Percentiles rank a stretch among this genome's conserved stretches.
Conservation (phyloP, 2,113 vertebrate genomes). For the Glaucidium brasilianum region DNA sequence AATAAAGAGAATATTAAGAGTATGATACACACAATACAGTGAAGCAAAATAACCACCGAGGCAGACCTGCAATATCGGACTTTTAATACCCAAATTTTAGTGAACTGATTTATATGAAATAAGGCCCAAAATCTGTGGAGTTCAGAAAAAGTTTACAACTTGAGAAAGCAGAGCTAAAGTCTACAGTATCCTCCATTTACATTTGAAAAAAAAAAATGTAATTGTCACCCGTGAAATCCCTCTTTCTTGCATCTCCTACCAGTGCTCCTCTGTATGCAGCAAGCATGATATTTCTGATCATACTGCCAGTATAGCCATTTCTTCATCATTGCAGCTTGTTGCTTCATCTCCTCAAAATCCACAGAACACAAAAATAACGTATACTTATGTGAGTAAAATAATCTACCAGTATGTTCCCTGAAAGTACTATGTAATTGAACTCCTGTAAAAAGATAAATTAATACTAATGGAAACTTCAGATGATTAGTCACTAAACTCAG, state of each 20-base stretch:
- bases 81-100: not conserved
- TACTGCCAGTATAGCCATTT: not conserved
- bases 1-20: not conserved
- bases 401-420: not conserved
- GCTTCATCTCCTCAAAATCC: not conserved
- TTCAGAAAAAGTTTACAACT: not conserved
- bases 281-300: not conserved
- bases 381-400: not conserved
- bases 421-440: accelerated
- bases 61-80: not conserved
- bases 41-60: not conserved
- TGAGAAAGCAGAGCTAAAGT: not conserved
- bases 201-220: not conserved
- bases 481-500: not conserved
- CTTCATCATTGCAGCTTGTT: not conserved
- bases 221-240: not conserved
- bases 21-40: not conserved
- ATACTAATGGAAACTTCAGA: not conserved
- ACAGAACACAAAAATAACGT: not conserved
- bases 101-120: not conserved
- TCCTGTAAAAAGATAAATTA: not conserved
- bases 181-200: not conserved
- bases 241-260: not conserved
- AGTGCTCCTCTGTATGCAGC: not conserved
- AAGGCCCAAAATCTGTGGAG: not conserved